Base-by-base conservation (phyloP, 2,888 invertebrate species). In the Criorhina ranunculi region DNA sequence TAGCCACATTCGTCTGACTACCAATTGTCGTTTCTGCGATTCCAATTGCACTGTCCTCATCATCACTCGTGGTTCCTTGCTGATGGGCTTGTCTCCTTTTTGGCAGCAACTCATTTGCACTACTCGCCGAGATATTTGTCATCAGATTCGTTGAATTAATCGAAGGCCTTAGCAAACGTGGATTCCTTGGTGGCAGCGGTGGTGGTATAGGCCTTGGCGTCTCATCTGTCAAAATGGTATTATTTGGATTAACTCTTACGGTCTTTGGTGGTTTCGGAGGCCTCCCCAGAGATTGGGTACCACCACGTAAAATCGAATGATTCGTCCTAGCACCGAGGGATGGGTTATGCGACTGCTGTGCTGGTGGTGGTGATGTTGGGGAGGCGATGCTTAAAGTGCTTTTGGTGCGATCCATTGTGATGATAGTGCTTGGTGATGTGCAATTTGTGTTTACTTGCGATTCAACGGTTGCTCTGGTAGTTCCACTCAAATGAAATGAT, bases 41-140 rank as follows among this genome's bases (percentile, higher is more conserved):
- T 37, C 59, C 49, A 12, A 86, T 86, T 15, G 69, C 78, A 67
- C 51, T 76, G 7, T 82, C 87, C 1, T 79, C 79, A 17, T 79
- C 86, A 55, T 77, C 85, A 51, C 69, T 78, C 29, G 31, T 70
- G 12, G 73, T 44, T 51, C n/a, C 5, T 15, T 64, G 29, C n/a
- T 59, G 57, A 12, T 46, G 19, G 0, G 31, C 5, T n/a, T 55
- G 51, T 9, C 29, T 12, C 1, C 24, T 17, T 46, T 73, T 73
- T 0, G 87, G 87, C 15, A 88, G 44, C 37, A 88, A 46, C 57
- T 87, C 87, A 79, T 87, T 87, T 67, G 88, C 88, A 87, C 88
- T 88, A 80, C 78, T 88, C 69, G 87, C 86, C 33, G 88, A 87
- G 49, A 80, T 8, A 7, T 80, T 85, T 17, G 86, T 86, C 75